Base-by-base conservation (phyloP, 2,797 vertebrate species). In the Myotis daubentonii region DNA sequence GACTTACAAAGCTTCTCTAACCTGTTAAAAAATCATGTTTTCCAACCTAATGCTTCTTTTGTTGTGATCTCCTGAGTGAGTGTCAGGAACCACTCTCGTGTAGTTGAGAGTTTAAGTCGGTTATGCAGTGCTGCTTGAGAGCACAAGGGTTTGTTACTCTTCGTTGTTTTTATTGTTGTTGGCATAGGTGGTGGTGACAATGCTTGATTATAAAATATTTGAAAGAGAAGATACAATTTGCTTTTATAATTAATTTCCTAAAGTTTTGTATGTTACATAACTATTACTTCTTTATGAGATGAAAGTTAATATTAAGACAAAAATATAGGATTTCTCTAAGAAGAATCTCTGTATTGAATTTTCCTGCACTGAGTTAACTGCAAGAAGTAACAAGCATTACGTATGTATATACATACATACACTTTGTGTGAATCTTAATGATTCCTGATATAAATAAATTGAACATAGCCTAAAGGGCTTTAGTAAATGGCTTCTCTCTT, bases 381-480 rank as follows among this genome's bases (percentile, higher is more conserved):
- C 7, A 36, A 72, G 62, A 79, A 51, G 7, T 30, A 70, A 20
- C 15, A 55, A 17, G 47, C 62, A 16, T 13, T 65, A 60, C 10
- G 0, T 41, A 55, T 53, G 0, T 12, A 71, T 47, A 62, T 1
- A 36, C 5, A 57, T 62, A 44, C 0, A 22, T 53, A 65, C 0
- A 51, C 1, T 70, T 75, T 82, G 20, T n/a, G 11, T 84, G 55
- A 53, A 80, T 28, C 11, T 65, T 91, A 80, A 51, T 89, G 23
- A 78, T 65, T 93, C 53, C 36, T 81, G 55, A 66, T 33, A 70
- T 81, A 89, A 66, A 72, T 66, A 76, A 93, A 70, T 38, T 83
- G 30, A 91, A 25, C 17, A 47, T 38, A 80, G 72, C 47, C 19
- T 76, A 66, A 82, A 68, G 38, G 12, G 0, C 5, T 89, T 86